These are phyloP conservation scores for Mesodorylaimus sp. DNA, from an alignment of 2,888 invertebrate genomes.

Conservation along the genomic window DNA sequence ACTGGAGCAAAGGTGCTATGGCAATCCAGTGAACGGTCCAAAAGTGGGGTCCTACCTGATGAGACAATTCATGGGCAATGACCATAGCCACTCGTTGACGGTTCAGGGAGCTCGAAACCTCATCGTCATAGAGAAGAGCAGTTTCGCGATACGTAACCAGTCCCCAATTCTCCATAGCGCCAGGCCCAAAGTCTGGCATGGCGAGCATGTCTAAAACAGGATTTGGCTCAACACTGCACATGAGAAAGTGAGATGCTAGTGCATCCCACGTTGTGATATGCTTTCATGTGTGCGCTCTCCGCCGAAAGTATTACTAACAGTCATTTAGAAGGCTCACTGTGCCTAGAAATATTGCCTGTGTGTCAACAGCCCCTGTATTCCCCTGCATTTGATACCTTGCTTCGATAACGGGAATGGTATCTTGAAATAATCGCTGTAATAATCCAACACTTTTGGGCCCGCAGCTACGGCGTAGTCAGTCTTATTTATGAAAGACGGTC, in stretches of 20 bases:
- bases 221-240: too few species aligned
- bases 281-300: too few species aligned
- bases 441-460: conserved; percentile 45
- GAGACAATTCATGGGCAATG: conserved; percentile 77
- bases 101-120: conserved; percentile 52
- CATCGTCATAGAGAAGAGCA: conserved; percentile 51
- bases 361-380: too few species aligned
- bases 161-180: too few species aligned
- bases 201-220: conserved; percentile 52
- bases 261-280: too few species aligned
- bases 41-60: conserved; percentile 43
- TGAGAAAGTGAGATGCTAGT: too few species aligned
- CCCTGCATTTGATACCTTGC: conserved; percentile 56
- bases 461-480: conserved; percentile 42
- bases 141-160: conserved; percentile 70
- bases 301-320: too few species aligned
- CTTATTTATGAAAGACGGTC: conserved; percentile 46
- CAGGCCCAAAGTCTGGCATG: conserved; percentile 74
- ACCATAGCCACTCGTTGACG: conserved; percentile 59
- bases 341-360: too few species aligned
- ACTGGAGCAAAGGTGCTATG: too few species aligned
- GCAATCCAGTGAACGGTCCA: too few species aligned
- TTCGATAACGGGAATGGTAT: conserved; percentile 69
- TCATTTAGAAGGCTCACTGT: too few species aligned
- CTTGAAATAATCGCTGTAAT: conserved; percentile 59